Percentiles rank a stretch among this genome's conserved stretches.
These are phyloP conservation scores for Pteropus rufus DNA, from an alignment of 2,797 vertebrate genomes.

Conservation along the genomic window DNA sequence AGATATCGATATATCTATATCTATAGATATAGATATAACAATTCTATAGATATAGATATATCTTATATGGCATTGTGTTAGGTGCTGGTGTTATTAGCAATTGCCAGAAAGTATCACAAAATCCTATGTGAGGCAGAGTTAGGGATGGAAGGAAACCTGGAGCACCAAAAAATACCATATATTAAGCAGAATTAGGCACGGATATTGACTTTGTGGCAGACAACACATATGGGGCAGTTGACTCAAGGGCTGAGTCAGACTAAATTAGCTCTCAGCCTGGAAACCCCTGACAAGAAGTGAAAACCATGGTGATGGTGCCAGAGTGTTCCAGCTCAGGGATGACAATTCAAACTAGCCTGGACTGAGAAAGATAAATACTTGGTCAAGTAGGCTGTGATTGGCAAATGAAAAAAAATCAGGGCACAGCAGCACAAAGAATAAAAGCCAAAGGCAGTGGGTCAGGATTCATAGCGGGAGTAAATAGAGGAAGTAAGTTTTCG, in stretches of 20 bases:
- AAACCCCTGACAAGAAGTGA: slow-evolving; percentile 34
- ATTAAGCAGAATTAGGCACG: slow-evolving; percentile 9
- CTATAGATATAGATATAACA: too few relatives aligned
- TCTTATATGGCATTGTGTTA: not conserved
- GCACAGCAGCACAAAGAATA: not conserved
- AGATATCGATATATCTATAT: too few relatives aligned
- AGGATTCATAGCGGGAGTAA: not conserved
- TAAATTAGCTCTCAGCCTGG: slow-evolving; percentile 15
- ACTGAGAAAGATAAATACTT: slow-evolving; percentile 9
- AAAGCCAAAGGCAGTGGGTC: not conserved
- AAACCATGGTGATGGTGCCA: not conserved
- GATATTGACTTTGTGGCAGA: not conserved
- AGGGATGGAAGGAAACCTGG: not conserved
- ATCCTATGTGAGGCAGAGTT: not conserved
- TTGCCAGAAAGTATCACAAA: not conserved
- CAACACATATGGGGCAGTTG: not conserved
- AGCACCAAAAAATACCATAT: not conserved
- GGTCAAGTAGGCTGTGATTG: not conserved
- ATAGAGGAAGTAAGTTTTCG: not conserved
- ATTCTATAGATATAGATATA: too few relatives aligned
- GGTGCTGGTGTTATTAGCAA: not conserved
- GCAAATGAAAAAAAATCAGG: not conserved
- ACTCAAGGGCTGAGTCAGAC: slow-evolving; percentile 64
- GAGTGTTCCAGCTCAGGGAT: slow-evolving; percentile 18
- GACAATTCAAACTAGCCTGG: not conserved